Percentiles rank a stretch among this genome's conserved stretches.
These are phyloP conservation scores for Cataglyphis albicans DNA, from an alignment of 2,888 invertebrate species.

Conservation along the genomic window DNA sequence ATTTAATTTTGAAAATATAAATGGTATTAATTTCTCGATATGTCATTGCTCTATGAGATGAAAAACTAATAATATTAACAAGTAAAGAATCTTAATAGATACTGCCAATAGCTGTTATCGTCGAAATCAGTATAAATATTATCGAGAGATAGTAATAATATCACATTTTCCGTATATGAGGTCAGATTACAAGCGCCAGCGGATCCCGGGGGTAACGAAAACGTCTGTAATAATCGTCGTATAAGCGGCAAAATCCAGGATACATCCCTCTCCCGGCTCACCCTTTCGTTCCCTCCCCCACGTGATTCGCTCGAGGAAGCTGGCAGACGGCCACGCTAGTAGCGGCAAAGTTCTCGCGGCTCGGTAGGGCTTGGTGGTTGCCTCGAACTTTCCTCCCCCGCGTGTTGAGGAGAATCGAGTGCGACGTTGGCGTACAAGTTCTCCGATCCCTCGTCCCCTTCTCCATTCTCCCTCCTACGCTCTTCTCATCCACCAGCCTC, in stretches of 20 bases:
- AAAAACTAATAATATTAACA: neutral
- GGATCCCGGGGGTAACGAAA: constrained; percentile 46
- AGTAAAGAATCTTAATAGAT: neutral
- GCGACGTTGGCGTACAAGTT: constrained; percentile 70
- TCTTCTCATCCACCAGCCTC: constrained; percentile 34
- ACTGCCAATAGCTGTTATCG: neutral
- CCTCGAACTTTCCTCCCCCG: constrained; percentile 73
- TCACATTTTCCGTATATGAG: constrained; percentile 21
- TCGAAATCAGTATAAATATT: neutral
- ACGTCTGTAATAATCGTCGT: constrained; percentile 66
- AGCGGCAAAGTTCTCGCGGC: constrained; percentile 81
- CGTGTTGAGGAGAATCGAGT: constrained; percentile 63
- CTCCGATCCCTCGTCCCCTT: constrained; percentile 56
- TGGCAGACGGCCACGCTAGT: constrained; percentile 78
- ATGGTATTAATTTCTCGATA: neutral
- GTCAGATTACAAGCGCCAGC: constrained; percentile 8
- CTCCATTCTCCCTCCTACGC: neutral
- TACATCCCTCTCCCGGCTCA: constrained; percentile 61
- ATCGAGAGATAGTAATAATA: neutral
- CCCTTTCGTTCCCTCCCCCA: constrained; percentile 26
- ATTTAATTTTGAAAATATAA: neutral
- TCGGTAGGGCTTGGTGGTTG: constrained; percentile 69
- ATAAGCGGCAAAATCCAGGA: constrained; percentile 67
- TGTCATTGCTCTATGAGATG: neutral
- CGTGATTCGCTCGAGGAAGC: constrained; percentile 69